phyloP scores from a whole-genome alignment of 2,888 invertebrate species.

The Parnassius smintheus region DNA sequence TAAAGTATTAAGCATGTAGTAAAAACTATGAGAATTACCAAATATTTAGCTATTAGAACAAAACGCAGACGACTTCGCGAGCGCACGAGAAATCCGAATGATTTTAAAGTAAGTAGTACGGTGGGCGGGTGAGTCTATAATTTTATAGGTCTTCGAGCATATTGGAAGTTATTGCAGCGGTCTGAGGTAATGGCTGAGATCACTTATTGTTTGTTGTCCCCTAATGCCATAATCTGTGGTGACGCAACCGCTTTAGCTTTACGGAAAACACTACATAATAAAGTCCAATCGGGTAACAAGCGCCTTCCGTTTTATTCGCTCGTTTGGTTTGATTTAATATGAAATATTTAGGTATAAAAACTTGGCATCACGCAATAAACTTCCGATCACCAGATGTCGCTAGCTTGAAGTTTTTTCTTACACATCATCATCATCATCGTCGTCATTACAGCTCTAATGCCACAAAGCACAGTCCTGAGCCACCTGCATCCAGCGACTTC shows the following conservation, averaged over 20 bases:
- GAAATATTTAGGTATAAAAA: no score
- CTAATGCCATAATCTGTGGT: conserved; percentile 15
- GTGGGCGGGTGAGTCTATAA: conserved; percentile 2
- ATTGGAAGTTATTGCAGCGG: conserved; percentile 6
- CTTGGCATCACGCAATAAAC: no score
- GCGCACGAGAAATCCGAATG: not conserved
- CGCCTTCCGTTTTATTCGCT: not conserved
- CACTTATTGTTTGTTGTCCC: conserved; percentile 12
- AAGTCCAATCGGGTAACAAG: conserved; percentile 6
- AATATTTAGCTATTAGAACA: not conserved
- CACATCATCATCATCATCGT: no score
- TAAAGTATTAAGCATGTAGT: no score
- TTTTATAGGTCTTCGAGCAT: conserved; percentile 15
- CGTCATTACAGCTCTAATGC: no score
- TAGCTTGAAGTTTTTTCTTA: no score
- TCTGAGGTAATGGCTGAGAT: conserved; percentile 24
- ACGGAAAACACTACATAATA: conserved; percentile 17
- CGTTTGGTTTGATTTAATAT: no score
- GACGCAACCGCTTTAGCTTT: conserved; percentile 8
- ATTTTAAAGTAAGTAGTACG: not conserved
- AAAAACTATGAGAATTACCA: no score
- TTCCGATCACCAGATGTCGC: no score
- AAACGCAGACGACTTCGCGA: not conserved
- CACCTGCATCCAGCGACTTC: no score
- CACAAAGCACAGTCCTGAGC: no score